These are phyloP conservation scores for Rhadina sibilatrix DNA, from an alignment of 2,113 vertebrate species.

Conservation along the genomic window DNA sequence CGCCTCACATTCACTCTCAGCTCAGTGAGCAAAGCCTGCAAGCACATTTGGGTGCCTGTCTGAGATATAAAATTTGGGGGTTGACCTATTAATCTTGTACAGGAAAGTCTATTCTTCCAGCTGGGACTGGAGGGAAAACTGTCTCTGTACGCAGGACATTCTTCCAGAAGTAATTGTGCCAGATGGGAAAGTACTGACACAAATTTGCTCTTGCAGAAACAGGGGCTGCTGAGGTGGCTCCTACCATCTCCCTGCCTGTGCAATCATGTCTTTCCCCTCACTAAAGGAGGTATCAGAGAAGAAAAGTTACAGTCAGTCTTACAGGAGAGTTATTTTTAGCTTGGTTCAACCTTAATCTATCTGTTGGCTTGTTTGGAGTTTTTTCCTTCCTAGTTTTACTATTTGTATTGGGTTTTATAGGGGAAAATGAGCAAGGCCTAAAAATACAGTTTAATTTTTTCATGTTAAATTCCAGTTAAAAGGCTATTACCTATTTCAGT, in stretches of 20 bases:
- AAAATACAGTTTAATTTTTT: not conserved
- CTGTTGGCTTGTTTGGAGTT: not conserved
- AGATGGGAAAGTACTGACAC: not conserved
- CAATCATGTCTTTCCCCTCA: not conserved
- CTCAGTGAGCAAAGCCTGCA: not conserved
- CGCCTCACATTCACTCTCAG: not conserved
- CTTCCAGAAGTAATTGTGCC: not conserved
- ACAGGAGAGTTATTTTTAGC: not conserved
- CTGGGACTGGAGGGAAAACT: not conserved
- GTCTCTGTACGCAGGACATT: not conserved
- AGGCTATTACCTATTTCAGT: not conserved
- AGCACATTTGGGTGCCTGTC: not conserved
- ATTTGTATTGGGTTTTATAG: not conserved
- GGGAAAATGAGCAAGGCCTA: not conserved
- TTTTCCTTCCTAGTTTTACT: not conserved
- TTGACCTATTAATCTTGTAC: not conserved
- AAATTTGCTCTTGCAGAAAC: not conserved
- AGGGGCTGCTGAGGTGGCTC: not conserved
- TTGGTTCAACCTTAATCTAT: not conserved
- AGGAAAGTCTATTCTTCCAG: not conserved
- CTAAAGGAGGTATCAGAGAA: not conserved
- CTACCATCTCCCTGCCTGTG: not conserved
- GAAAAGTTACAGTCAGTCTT: not conserved
- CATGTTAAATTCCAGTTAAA: not conserved
- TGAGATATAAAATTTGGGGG: not conserved